phyloP scores from a whole-genome alignment of 2,888 invertebrate genomes.

The Diaprepes abbreviatus region DNA sequence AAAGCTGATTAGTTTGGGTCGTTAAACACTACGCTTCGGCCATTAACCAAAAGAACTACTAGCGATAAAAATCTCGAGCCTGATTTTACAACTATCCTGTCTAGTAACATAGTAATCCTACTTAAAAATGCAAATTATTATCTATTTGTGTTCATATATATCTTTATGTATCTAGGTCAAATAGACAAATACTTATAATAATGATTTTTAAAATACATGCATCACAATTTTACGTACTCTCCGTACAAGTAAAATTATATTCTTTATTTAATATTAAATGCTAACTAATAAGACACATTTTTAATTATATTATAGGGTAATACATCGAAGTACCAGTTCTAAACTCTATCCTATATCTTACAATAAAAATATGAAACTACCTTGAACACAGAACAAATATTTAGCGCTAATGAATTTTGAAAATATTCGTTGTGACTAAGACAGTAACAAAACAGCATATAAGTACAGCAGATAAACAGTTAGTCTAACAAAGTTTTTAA shows the following conservation, averaged over 20 bases:
- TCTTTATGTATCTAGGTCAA: constrained; percentile 52
- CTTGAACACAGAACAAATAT: constrained; percentile 61
- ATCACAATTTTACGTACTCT: constrained; percentile 61
- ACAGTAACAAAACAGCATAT: constrained; percentile 7
- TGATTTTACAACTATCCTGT: constrained; percentile 56
- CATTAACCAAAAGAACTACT: constrained; percentile 56
- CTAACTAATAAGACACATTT: constrained; percentile 66
- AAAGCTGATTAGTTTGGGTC: constrained; percentile 52
- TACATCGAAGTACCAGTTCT: constrained; percentile 61
- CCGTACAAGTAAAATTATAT: constrained; percentile 57
- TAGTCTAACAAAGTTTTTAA: too few species aligned
- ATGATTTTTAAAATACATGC: constrained; percentile 59
- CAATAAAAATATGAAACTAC: constrained; percentile 55
- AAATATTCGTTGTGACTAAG: constrained; percentile 17
- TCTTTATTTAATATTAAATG: constrained; percentile 58
- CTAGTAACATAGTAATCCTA: constrained; percentile 61
- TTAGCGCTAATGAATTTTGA: constrained; percentile 52
- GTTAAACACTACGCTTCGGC: constrained; percentile 56
- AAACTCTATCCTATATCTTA: constrained; percentile 59
- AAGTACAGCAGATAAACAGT: constrained; percentile 10
- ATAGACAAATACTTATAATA: constrained; percentile 58
- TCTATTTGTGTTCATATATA: constrained; percentile 48
- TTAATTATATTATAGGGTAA: constrained; percentile 59
- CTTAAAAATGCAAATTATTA: constrained; percentile 65
- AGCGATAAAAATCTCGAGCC: constrained; percentile 50